Evolutionary conservation across 2,797 vertebrate species (phyloP).

Genomic region (Epinephelus malabaricus): DNA sequence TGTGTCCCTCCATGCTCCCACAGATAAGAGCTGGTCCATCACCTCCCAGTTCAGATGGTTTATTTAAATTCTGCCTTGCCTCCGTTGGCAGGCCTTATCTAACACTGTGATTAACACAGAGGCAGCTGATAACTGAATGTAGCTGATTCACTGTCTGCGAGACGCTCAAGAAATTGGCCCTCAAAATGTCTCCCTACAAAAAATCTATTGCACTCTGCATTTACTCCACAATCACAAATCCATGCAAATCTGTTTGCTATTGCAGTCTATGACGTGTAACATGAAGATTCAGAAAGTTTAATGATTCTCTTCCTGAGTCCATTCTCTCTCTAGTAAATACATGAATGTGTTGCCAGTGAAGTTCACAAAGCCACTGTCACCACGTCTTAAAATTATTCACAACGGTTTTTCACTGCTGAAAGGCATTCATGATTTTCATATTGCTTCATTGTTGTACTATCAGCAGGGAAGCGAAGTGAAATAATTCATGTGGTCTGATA

Average conservation of each 20-base stretch:
- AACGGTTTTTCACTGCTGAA: slow-evolving; percentile 25
- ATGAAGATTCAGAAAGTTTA: slow-evolving; percentile 19
- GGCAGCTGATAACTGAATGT: slow-evolving; percentile 60
- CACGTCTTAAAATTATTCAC: slow-evolving; percentile 33
- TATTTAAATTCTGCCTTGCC: slow-evolving; percentile 62
- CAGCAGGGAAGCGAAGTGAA: slow-evolving; percentile 29
- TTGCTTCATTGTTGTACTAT: slow-evolving; percentile 35
- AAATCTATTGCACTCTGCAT: slow-evolving; percentile 38
- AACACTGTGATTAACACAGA: slow-evolving; percentile 63
- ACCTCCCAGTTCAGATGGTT: slow-evolving; percentile 47
- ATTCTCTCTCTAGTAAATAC: slow-evolving; percentile 36
- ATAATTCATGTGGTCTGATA: slow-evolving; percentile 43
- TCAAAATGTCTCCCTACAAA: slow-evolving; percentile 43
- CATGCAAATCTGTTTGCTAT: slow-evolving; percentile 43
- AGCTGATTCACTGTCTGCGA: slow-evolving; percentile 58
- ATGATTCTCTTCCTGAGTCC: slow-evolving; percentile 24
- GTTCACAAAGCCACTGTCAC: slow-evolving; percentile 30
- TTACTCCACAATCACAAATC: slow-evolving; percentile 47
- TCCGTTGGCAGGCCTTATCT: slow-evolving; percentile 61
- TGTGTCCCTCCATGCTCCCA: background rate
- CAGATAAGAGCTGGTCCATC: slow-evolving; percentile 43
- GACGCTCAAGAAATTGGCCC: slow-evolving; percentile 40
- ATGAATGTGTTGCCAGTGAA: slow-evolving; percentile 10
- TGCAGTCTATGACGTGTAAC: slow-evolving; percentile 36
- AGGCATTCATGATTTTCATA: slow-evolving; percentile 31